Evolutionary conservation across 2,797 vertebrate species (phyloP).

Genomic region (Myripristis murdjan): DNA sequence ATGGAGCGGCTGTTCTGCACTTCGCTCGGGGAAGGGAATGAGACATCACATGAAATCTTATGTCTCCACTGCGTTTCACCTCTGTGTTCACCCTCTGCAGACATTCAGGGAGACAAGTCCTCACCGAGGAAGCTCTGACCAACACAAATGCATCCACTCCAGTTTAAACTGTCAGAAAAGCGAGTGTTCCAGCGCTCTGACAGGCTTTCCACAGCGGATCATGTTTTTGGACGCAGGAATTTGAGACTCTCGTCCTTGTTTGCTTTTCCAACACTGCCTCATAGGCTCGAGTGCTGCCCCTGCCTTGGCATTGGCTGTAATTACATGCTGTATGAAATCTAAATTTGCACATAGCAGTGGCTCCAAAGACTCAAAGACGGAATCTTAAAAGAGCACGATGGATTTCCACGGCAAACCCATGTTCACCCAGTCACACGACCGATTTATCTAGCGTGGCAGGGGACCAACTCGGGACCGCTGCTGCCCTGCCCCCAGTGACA

Average conservation of each 20-base stretch:
- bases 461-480: neutral
- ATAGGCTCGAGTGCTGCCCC: constrained; percentile 28
- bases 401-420: constrained; percentile 42
- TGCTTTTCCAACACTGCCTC: constrained; percentile 22
- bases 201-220: constrained; percentile 33
- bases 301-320: constrained; percentile 31
- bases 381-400: constrained; percentile 29
- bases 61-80: constrained; percentile 43
- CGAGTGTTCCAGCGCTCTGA: constrained; percentile 36
- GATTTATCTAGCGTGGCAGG: constrained; percentile 36
- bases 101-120: constrained; percentile 23
- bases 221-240: constrained; percentile 27
- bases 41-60: constrained; percentile 49
- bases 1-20: constrained; percentile 34
- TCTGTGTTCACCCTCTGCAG: constrained; percentile 34
- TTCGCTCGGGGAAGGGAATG: constrained; percentile 52
- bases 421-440: constrained; percentile 31
- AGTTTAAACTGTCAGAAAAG: constrained; percentile 49
- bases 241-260: constrained; percentile 21
- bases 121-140: constrained; percentile 43
- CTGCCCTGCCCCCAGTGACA: constrained; percentile 13
- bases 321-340: constrained; percentile 52
- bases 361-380: constrained; percentile 36
- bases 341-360: constrained; percentile 29
- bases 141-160: constrained; percentile 56